Evolutionary conservation across 2,113 vertebrate species (phyloP), one percentile per base, ranked within the genome.

Genomic region (Oplegnathus fasciatus): DNA sequence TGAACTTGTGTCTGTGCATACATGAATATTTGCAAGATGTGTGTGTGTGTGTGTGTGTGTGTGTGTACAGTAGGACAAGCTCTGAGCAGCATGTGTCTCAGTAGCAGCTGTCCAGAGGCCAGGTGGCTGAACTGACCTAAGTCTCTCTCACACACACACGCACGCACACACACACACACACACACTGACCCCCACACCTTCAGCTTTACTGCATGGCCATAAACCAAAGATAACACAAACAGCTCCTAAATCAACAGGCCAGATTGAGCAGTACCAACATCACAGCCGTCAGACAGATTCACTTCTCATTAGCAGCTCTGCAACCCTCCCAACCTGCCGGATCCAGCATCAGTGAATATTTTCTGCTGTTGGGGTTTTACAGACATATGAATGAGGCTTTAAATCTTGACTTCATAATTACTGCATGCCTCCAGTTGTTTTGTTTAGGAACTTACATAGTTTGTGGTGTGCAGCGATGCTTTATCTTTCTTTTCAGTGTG

Each of bases 161-260:
- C 81, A 88, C 86, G 79, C 58, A 83, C 83, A 82, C 42, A 83
- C 61, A 84, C 76, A 75, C 78, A 61, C 80, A 81, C 73, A 86
- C 76, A 79, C n/a, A 60, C 75, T 76, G 74, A 88, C 85, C 68
- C 68, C 70, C 76, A 86, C 87, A 90, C 77, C 84, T 92, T 82
- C 70, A 89, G 78, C 83, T 93, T 94, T 90, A 94, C 86, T 84
- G 91, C 90, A 15, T 68, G 80, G 91, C 88, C 78, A 89, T 94
- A 94, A 95, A 94, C 84, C 82, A 90, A 90, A 93, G 91, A 91
- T 86, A 93, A 93, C 91, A 93, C 90, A 93, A 93, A 91, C 83
- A 79, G 83, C 82, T 90, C 75, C 84, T 93, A 94, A 91, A 93
- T 91, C 92, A 94, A 94, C 90, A 94, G 79, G 17, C 57, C 69